phyloP scores from a whole-genome alignment of 92 coral and sea anemone species.

The Metridium senile region DNA sequence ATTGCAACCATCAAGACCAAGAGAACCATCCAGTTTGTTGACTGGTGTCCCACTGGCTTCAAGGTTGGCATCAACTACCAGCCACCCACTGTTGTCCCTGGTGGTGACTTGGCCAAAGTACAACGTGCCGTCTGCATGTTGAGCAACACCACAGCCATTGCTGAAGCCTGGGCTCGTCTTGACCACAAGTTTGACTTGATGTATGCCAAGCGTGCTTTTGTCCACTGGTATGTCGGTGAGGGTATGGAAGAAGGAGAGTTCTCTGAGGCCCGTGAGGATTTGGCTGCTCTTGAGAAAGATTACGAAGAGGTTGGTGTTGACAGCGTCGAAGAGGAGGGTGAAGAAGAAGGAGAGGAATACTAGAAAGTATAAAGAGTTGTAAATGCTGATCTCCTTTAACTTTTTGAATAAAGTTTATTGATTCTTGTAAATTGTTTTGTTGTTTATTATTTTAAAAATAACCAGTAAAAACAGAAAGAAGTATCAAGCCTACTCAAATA shows the following conservation, averaged over 20 bases:
- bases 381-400: neutral
- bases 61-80: constrained; percentile 84
- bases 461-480: too few species aligned
- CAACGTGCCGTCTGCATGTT: constrained; percentile 94
- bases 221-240: constrained; percentile 89
- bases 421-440: neutral
- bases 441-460: too few species aligned
- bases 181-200: constrained; percentile 86
- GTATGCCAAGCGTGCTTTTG: constrained; percentile 92
- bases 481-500: too few species aligned
- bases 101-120: constrained; percentile 92
- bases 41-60: constrained; percentile 68
- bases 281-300: constrained; percentile 87
- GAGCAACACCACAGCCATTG: constrained; percentile 91
- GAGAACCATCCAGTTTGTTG: constrained; percentile 65
- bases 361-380: neutral
- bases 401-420: neutral
- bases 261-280: constrained; percentile 90
- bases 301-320: constrained; percentile 80
- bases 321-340: constrained; percentile 30
- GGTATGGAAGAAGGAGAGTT: constrained; percentile 97
- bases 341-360: constrained; percentile 29
- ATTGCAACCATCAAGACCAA: constrained; percentile 66
- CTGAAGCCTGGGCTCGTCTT: constrained; percentile 87
- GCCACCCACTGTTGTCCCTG: constrained; percentile 88